Base-by-base conservation (phyloP, 2,797 vertebrate species). In the Threskiornis aethiopicus region DNA sequence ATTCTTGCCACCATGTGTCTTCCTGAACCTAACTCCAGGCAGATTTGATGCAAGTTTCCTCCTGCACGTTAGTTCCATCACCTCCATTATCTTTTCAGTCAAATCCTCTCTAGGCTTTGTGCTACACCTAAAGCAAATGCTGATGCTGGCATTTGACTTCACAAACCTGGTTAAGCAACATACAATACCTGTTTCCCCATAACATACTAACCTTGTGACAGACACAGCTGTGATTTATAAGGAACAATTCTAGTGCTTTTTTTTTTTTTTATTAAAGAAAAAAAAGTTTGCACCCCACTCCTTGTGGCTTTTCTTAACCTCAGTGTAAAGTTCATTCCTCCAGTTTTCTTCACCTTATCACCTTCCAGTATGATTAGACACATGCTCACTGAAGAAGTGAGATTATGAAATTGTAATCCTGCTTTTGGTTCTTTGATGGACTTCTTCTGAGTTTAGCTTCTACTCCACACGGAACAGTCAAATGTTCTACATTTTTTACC, bases 1-100 rank as follows among this genome's bases (percentile, higher is more conserved):
- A 29, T 19, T 54, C 37, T 83, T 33, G 9, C 17, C 12, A 31
- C 26, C 0, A 0, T 16, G 22, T 33, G 2, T 46, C 33, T 77
- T 73, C 33, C 49, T 71, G 25, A 78, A 35, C 9, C 11, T 57
- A n/a, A 82, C 3, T 75, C 24, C 11, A 57, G 8, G 16, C 5
- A 87, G 65, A 22, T 67, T 87, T 84, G 29, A 20, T n/a, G 64
- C 33, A 70, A 44, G 15, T 22, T 83, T 84, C 16, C 22, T 65
- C 58, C 55, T 61, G 6, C 16, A 13, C 2, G 0, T 65, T 57
- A 80, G 5, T 18, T 83, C 33, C 41, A 7, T 11, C 51, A 70
- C 14, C 41, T 41, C 41, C 14, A 41, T 41, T 41, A 14, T 41
- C 41, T 41, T 41, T 41, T 41, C 41, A 41, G 3, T 37, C 20